Evolutionary conservation across 2,888 invertebrate species (phyloP).

Genomic region (Diaperis boleti): DNA sequence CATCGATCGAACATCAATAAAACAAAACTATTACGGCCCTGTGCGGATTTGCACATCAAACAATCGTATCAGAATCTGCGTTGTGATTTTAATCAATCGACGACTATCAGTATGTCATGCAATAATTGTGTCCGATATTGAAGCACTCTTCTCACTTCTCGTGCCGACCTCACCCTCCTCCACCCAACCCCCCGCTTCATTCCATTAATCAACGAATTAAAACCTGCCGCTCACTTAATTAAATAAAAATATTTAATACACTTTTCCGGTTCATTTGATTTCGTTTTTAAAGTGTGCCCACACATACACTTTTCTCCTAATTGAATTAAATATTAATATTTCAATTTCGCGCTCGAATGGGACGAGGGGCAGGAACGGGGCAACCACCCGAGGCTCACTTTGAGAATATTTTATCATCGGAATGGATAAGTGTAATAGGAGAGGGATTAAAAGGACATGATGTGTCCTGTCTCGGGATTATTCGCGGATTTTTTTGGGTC

Average conservation of each 20-base stretch:
- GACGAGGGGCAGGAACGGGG: background rate
- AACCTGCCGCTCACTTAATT: constrained; percentile 27
- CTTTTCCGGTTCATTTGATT: constrained; percentile 31
- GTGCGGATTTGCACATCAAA: constrained; percentile 13
- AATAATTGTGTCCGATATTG: background rate
- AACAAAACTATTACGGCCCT: constrained; percentile 6
- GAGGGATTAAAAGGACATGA: constrained; percentile 29
- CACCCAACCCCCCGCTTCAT: background rate
- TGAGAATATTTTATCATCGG: constrained; percentile 58
- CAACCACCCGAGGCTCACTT: constrained; percentile 51
- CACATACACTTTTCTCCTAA: constrained; percentile 58
- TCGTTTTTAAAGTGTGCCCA: constrained; percentile 18
- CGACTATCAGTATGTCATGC: constrained; percentile 8
- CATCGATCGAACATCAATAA: constrained; percentile 4
- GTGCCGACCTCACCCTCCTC: no score
- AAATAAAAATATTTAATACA: constrained; percentile 37
- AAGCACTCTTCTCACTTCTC: background rate
- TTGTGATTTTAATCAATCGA: constrained; percentile 22
- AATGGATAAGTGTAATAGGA: constrained; percentile 50
- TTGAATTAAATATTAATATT: constrained; percentile 62
- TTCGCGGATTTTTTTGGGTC: constrained; percentile 10
- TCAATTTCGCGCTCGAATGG: constrained; percentile 53
- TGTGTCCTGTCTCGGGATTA: constrained; percentile 26
- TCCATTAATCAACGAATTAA: constrained; percentile 27
- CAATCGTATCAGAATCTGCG: constrained; percentile 4